Base-by-base conservation (phyloP, 2,113 vertebrate species). In the Felis chaus region DNA sequence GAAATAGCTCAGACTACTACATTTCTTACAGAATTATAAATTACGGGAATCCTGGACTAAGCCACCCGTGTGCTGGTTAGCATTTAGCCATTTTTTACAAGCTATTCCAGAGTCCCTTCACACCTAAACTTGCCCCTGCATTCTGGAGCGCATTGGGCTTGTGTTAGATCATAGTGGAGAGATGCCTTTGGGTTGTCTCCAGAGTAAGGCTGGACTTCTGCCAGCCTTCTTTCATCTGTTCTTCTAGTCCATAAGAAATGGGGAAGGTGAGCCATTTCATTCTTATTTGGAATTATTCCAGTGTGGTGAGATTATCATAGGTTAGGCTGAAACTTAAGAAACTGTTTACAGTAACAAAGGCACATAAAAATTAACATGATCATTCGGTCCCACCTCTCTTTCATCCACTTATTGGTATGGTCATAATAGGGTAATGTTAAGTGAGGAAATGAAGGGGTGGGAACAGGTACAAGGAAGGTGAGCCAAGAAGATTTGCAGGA, bases 271-370 rank as follows among this genome's bases (percentile, higher is more conserved):
- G 29, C 27, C 95, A 69, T 50, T 10, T 91, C 71, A 95, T 55
- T 96, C 91, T 82, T 97, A 93, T 39, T 90, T 69, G 65, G 31
- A 48, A 83, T 41, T 61, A 95, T 76, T 84, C 6, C n/a, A 93
- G 50, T 0, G 36, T 95, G 81, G 57, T 12, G 1, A 55, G 96
- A 97, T 82, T 97, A 98, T 95, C 89, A 2, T 18, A 73, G 85
- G 73, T 68, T 94, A 78, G 63, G 69, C 69, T 73, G 48, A 96
- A 96, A 94, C 19, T 23, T 50, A 83, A 86, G 74, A 90, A 93
- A 92, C 57, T 61, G 45, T 93, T 93, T 83, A 91, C 6, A 92
- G 73, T 48, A 53, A 91, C 33, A 80, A 45, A 96, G 39, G 76
- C 83, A 91, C 82, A 74, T 61, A 57, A 27, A 95, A 94, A 41